Evolutionary conservation across 2,888 invertebrate species (phyloP).

Genomic region (Epiblema foenella): DNA sequence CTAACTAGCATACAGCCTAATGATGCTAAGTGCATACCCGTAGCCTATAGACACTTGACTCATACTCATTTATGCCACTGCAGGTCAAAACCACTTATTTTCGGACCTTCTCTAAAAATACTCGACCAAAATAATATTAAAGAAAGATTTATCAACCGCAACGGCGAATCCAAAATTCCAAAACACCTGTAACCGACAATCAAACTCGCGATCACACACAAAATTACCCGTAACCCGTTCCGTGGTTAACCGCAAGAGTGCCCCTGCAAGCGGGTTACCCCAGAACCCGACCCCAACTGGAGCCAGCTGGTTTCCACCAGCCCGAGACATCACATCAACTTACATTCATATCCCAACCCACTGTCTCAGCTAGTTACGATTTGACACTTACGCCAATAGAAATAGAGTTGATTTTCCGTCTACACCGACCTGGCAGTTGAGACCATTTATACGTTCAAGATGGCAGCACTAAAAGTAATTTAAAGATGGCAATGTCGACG

Average conservation of each 20-base stretch:
- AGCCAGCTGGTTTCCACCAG: constrained; percentile 9
- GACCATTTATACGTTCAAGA: constrained; percentile 11
- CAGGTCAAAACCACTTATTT: not conserved
- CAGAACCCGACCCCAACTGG: constrained; percentile 6
- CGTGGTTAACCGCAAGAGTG: constrained; percentile 35
- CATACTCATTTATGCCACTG: not conserved
- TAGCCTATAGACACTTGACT: not conserved
- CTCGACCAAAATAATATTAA: constrained; percentile 19
- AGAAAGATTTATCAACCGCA: constrained; percentile 36
- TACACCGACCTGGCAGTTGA: not conserved
- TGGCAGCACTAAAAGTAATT: constrained; percentile 51
- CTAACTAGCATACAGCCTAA: not conserved
- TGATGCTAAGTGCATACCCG: not conserved
- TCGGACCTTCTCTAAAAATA: not conserved
- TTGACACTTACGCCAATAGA: not conserved
- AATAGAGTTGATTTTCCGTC: constrained; percentile 4
- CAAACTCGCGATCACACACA: constrained; percentile 35
- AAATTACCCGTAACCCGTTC: constrained; percentile 34
- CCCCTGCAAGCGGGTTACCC: constrained; percentile 4
- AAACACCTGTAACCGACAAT: constrained; percentile 39
- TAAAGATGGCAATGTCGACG: constrained; percentile 48
- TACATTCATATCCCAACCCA: not conserved
- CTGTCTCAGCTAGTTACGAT: not conserved
- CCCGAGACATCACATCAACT: constrained; percentile 7
- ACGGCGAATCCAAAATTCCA: constrained; percentile 12